These are phyloP conservation scores for Globodera ellingtonae DNA, from an alignment of 1,140 invertebrate genomes.

Conservation along the genomic window DNA sequence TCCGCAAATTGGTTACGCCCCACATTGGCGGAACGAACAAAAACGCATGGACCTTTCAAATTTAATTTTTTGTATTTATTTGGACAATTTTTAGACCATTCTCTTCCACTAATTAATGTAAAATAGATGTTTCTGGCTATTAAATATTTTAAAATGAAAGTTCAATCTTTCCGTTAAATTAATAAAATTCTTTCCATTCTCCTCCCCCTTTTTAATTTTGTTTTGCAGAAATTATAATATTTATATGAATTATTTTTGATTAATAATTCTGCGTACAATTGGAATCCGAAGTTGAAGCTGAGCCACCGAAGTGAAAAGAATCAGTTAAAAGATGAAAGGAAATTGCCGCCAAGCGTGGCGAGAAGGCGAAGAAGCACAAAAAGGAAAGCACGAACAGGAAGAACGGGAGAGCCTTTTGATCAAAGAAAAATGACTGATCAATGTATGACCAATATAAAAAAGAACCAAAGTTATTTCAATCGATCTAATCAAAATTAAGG, in stretches of 20 bases:
- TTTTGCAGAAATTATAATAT: too few species aligned
- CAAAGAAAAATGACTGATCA: background rate
- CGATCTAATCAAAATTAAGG: background rate
- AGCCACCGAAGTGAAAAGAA: conserved; percentile 8
- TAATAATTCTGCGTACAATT: too few species aligned
- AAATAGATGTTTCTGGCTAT: too few species aligned
- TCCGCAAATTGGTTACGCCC: conserved; percentile 14
- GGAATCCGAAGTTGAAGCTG: background rate
- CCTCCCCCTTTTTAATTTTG: too few species aligned
- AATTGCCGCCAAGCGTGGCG: conserved; percentile 3
- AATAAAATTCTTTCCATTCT: too few species aligned
- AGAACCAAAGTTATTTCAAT: background rate
- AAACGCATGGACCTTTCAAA: conserved; percentile 2
- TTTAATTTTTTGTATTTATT: background rate
- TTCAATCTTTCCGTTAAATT: too few species aligned
- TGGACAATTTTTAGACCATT: background rate
- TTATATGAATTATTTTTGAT: too few species aligned
- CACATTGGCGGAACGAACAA: background rate
- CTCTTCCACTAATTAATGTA: background rate
- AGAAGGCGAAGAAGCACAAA: conserved; percentile 3
- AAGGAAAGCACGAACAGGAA: background rate
- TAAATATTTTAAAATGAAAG: too few species aligned
- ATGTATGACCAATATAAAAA: background rate
- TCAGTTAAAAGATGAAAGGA: conserved; percentile 16
- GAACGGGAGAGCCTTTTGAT: conserved; percentile 11